phyloP scores from a whole-genome alignment of 1,140 invertebrate genomes.

The Lasaia peninsularis region DNA sequence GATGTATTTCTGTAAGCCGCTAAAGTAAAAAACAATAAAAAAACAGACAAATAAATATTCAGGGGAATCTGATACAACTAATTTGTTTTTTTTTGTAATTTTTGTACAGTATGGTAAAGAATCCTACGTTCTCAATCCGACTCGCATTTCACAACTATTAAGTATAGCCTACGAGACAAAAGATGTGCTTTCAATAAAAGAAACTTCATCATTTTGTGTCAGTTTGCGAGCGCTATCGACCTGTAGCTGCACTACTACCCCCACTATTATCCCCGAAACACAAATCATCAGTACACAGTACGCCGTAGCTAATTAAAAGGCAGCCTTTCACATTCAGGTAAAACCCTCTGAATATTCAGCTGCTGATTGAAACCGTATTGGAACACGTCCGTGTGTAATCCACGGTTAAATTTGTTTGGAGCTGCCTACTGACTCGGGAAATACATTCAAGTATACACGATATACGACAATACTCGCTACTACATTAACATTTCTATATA shows the following conservation, averaged over 20 bases:
- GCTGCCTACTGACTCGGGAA: background rate
- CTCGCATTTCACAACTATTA: too few species aligned
- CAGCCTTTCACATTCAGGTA: conserved; percentile 16
- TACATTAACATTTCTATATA: background rate
- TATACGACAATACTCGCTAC: background rate
- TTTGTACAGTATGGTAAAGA: too few species aligned
- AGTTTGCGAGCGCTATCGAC: background rate
- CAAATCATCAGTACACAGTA: conserved; percentile 13
- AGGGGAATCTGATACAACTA: too few species aligned
- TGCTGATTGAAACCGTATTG: conserved; percentile 21
- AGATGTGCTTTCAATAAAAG: background rate
- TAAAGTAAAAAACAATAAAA: too few species aligned
- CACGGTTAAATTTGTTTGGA: conserved; percentile 18
- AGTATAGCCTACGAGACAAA: background rate
- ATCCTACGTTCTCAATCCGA: too few species aligned
- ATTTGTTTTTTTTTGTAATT: too few species aligned
- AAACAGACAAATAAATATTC: too few species aligned
- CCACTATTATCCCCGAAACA: background rate
- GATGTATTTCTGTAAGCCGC: too few species aligned
- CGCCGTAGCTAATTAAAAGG: conserved; percentile 20
- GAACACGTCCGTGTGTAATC: conserved; percentile 22
- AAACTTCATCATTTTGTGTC: too few species aligned
- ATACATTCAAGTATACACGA: background rate
- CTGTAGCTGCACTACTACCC: background rate
- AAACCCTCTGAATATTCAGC: conserved; percentile 22